Conservation (phyloP, 2,888 invertebrate genomes). For the Drosophila cognata region DNA sequence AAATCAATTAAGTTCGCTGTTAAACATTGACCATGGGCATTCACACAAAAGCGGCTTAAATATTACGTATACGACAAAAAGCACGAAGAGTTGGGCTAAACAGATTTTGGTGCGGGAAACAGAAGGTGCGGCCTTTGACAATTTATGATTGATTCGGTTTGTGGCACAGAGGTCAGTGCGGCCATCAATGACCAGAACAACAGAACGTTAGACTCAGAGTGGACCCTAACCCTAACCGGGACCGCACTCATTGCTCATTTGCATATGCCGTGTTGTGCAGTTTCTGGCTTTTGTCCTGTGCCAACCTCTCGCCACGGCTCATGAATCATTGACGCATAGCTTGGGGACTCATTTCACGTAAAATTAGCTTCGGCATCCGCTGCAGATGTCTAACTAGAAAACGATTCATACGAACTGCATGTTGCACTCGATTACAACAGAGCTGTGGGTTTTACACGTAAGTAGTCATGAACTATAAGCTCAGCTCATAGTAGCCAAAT, state of each 20-base stretch:
- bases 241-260: slow-evolving; percentile 61
- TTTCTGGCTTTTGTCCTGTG: slow-evolving; percentile 35
- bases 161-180: slow-evolving; percentile 26
- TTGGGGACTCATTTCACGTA: slow-evolving; percentile 74
- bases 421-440: slow-evolving; percentile 49
- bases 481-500: slow-evolving; percentile 26
- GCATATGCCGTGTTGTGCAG: slow-evolving; percentile 60
- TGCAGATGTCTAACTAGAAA: slow-evolving; percentile 68
- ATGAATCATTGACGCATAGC: slow-evolving; percentile 67
- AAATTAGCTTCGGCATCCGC: slow-evolving; percentile 75
- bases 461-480: slow-evolving; percentile 31
- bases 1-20: slow-evolving; percentile 61
- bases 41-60: slow-evolving; percentile 29
- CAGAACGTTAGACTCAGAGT: not conserved
- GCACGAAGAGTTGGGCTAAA: not conserved
- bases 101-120: not conserved
- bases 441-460: slow-evolving; percentile 27
- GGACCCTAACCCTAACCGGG: slow-evolving; percentile 12
- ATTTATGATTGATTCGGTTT: slow-evolving; percentile 74
- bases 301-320: slow-evolving; percentile 22
- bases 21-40: slow-evolving; percentile 33
- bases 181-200: slow-evolving; percentile 26
- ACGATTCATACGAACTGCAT: slow-evolving; percentile 58
- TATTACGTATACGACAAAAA: slow-evolving; percentile 50
- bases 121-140: slow-evolving; percentile 53